phyloP scores from a whole-genome alignment of 2,113 vertebrate genomes.

The Misgurnus anguillicaudatus region DNA sequence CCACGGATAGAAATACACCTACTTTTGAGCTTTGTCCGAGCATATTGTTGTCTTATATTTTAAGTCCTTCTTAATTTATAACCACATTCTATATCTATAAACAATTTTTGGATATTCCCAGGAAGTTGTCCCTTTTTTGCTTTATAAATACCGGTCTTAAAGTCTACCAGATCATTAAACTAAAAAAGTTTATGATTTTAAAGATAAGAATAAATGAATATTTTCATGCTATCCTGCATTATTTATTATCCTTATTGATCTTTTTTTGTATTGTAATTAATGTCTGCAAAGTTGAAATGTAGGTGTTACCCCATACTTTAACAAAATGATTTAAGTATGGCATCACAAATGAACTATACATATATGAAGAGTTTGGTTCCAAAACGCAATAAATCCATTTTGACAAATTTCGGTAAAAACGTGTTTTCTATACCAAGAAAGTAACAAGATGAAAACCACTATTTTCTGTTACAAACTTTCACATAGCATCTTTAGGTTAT shows the following conservation, averaged over 20 bases:
- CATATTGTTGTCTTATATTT: too few species aligned
- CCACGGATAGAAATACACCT: too few species aligned
- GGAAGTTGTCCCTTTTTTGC: background rate
- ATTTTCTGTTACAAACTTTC: too few species aligned
- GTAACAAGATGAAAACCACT: too few species aligned
- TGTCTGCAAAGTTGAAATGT: background rate
- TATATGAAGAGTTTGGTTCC: background rate
- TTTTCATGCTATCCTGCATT: background rate
- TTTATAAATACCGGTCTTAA: constrained; percentile 1
- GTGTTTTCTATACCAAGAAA: too few species aligned
- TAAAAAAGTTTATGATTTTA: background rate
- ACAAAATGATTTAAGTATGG: too few species aligned
- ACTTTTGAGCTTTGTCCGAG: too few species aligned
- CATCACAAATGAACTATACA: background rate
- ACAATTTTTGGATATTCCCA: background rate
- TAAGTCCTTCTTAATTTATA: too few species aligned
- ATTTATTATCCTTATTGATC: background rate
- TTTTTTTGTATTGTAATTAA: background rate
- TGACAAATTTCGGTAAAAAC: too few species aligned
- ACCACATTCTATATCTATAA: too few species aligned
- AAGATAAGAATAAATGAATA: background rate
- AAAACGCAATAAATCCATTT: too few species aligned
- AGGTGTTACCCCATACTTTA: background rate
- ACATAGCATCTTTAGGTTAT: too few species aligned
- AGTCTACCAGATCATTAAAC: background rate